Conservation (phyloP, 2,888 invertebrate species). For the Drosophila antonietae region DNA sequence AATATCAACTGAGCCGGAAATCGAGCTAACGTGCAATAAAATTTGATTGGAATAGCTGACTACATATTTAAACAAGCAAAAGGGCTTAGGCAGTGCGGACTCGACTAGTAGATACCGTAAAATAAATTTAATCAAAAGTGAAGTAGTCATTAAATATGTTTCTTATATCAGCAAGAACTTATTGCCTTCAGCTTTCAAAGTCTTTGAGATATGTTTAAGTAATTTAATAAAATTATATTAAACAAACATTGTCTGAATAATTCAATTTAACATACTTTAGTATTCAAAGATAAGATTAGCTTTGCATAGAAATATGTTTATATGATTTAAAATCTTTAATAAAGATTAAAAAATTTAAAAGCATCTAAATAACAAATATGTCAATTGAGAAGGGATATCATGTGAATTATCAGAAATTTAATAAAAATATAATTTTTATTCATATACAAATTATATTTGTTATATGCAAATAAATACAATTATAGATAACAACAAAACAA, state of each 20-base stretch:
- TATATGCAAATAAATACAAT: not conserved
- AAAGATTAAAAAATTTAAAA: no score
- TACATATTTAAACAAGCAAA: conserved; percentile 4
- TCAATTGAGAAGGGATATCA: no score
- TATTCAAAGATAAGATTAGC: not conserved
- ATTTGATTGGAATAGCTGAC: conserved; percentile 1
- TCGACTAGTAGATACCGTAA: not conserved
- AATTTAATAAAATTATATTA: no score
- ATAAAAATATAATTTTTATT: not conserved
- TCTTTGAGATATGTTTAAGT: no score
- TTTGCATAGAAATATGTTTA: no score
- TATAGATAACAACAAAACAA: not conserved
- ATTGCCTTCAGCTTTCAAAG: no score
- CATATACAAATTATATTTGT: not conserved
- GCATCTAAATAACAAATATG: no score
- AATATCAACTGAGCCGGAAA: conserved; percentile 4
- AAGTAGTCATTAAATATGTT: not conserved
- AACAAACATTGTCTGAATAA: not conserved
- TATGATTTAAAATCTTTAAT: no score
- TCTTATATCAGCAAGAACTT: no score
- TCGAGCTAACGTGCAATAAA: conserved; percentile 4
- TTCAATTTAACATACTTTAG: not conserved
- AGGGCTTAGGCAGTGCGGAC: not conserved
- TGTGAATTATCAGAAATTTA: no score
- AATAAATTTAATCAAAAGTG: not conserved